Conservation (phyloP, 2,888 invertebrate genomes). For the Nymphalis polychloros region DNA sequence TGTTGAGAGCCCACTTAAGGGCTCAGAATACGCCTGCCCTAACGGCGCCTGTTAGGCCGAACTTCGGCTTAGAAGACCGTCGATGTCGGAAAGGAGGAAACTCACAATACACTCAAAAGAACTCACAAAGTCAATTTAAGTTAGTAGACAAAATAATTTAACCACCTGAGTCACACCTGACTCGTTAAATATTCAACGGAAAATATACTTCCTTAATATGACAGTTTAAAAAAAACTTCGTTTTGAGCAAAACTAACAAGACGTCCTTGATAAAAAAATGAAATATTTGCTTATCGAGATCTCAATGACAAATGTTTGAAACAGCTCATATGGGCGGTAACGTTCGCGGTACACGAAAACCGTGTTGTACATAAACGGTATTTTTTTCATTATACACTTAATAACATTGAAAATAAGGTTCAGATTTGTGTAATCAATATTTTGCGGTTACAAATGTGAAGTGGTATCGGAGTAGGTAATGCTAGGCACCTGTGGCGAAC, state of each 20-base stretch:
- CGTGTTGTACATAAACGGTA: not conserved
- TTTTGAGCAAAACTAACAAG: constrained; percentile 18
- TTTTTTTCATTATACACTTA: constrained; percentile 16
- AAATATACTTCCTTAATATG: too few species aligned
- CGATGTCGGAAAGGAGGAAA: too few species aligned
- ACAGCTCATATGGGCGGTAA: constrained; percentile 30
- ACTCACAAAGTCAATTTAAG: too few species aligned
- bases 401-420: constrained; percentile 19
- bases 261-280: constrained; percentile 22
- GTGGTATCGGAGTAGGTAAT: constrained; percentile 35
- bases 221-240: not conserved
- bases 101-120: too few species aligned
- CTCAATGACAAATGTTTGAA: constrained; percentile 28
- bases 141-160: too few species aligned
- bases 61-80: too few species aligned
- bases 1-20: too few species aligned
- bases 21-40: too few species aligned
- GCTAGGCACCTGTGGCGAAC: constrained; percentile 40
- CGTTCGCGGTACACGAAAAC: constrained; percentile 32
- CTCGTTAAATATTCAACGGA: too few species aligned
- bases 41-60: too few species aligned
- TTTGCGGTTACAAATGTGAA: constrained; percentile 32
- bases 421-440: constrained; percentile 11
- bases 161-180: too few species aligned
- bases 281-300: constrained; percentile 34